These are phyloP conservation scores for Hemicentrotus pulcherrimus DNA, from an alignment of 35 echinoderm and acorn worm genomes.

Conservation along the genomic window DNA sequence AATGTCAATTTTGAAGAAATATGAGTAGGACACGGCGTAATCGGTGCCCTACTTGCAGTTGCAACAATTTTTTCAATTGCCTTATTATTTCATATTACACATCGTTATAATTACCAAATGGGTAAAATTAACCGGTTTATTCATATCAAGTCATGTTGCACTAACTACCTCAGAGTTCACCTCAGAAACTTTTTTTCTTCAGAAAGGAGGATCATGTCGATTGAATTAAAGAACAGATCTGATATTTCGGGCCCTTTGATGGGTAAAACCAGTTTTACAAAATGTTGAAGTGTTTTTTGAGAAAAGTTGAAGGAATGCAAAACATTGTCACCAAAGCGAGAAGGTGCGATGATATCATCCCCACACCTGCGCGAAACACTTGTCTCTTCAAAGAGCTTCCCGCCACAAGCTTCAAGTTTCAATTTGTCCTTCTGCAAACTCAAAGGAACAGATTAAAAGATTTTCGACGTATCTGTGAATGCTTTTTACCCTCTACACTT, in stretches of 20 bases:
- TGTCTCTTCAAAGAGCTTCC: background rate
- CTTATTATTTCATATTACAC: no score
- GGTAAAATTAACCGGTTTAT: no score
- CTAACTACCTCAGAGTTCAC: background rate
- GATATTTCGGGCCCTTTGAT: background rate
- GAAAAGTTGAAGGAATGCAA: background rate
- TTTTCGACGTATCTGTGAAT: background rate
- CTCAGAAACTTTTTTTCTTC: background rate
- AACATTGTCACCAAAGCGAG: background rate
- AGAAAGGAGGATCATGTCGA: background rate
- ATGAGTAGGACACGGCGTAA: no score
- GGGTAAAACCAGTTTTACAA: background rate
- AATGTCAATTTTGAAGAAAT: no score
- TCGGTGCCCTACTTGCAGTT: no score
- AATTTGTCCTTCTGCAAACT: background rate
- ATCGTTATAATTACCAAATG: no score
- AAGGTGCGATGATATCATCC: background rate
- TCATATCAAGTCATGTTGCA: no score
- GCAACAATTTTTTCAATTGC: no score
- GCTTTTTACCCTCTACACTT: background rate
- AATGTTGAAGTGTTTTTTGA: background rate
- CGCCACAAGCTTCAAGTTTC: background rate
- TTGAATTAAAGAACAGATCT: background rate
- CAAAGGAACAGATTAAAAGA: background rate
- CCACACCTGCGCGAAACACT: background rate